These are phyloP conservation scores for Apocheima hispidaria DNA, from an alignment of 2,888 invertebrate genomes.

Conservation along the genomic window DNA sequence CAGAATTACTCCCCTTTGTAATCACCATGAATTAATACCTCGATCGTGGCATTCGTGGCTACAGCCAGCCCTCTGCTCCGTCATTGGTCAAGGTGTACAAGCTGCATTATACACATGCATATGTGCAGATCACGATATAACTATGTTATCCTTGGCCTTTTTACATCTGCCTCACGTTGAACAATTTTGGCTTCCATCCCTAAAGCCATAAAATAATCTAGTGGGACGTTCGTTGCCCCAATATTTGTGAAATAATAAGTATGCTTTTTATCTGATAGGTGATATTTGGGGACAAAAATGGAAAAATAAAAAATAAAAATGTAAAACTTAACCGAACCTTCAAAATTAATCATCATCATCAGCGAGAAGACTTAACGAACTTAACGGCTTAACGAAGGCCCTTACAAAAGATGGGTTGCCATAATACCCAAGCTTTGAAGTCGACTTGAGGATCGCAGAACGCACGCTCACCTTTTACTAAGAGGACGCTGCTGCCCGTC, in stretches of 20 bases:
- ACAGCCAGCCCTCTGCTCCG: constrained; percentile 36
- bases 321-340: background rate
- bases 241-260: constrained; percentile 27
- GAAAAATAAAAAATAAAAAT: constrained; percentile 28
- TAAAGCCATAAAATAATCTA: constrained; percentile 41
- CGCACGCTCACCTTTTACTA: no score
- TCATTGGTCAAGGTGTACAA: constrained; percentile 75
- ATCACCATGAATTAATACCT: constrained; percentile 65
- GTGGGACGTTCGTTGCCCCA: constrained; percentile 32
- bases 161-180: constrained; percentile 70
- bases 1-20: constrained; percentile 53
- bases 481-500: no score
- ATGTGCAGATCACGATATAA: constrained; percentile 80
- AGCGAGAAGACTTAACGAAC: no score
- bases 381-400: no score
- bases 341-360: background rate
- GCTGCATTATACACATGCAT: constrained; percentile 71
- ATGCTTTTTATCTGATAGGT: constrained; percentile 33
- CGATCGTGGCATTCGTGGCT: constrained; percentile 27
- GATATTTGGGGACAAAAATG: constrained; percentile 15
- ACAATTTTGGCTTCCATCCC: constrained; percentile 40
- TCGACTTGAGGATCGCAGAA: no score
- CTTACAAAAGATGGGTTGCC: no score
- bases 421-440: no score
- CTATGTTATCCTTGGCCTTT: constrained; percentile 65